Evolutionary conservation across 2,888 invertebrate species (phyloP).

Genomic region (Eupeodes luniger): DNA sequence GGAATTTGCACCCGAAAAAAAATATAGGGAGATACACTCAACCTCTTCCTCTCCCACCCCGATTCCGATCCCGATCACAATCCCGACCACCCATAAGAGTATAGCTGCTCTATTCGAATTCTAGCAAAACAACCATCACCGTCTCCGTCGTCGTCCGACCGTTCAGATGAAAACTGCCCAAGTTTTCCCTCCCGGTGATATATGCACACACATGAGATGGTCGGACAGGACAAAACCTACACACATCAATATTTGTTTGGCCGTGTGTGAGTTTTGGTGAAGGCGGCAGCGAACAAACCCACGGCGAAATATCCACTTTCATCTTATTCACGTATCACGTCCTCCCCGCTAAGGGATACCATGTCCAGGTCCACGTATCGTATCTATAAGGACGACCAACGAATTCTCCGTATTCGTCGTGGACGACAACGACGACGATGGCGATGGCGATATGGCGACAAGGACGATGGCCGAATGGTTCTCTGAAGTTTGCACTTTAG

Average conservation of each 20-base stretch:
- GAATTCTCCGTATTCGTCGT: conserved; percentile 34
- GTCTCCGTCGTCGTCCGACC: conserved; percentile 9
- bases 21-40: conserved; percentile 56
- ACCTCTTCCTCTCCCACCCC: conserved; percentile 26
- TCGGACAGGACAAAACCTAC: conserved; percentile 42
- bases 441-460: conserved; percentile 52
- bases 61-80: background rate
- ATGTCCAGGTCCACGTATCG: conserved; percentile 28
- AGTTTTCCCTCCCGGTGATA: conserved; percentile 70
- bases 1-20: conserved; percentile 75
- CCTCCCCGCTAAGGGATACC: conserved; percentile 70
- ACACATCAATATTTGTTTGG: conserved; percentile 35
- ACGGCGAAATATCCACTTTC: conserved; percentile 75
- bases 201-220: conserved; percentile 69
- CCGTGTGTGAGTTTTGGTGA: conserved; percentile 47
- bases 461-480: conserved; percentile 69
- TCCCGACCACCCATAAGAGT: too few relatives aligned
- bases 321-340: conserved; percentile 70
- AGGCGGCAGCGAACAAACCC: conserved; percentile 65
- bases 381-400: conserved; percentile 52
- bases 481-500: conserved; percentile 69
- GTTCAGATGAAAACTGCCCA: conserved; percentile 67
- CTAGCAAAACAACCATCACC: conserved; percentile 7
- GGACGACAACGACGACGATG: conserved; percentile 13
- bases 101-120: background rate